These are phyloP conservation scores for Lanistes nyassanus DNA, from an alignment of 1,140 invertebrate species.

Conservation along the genomic window DNA sequence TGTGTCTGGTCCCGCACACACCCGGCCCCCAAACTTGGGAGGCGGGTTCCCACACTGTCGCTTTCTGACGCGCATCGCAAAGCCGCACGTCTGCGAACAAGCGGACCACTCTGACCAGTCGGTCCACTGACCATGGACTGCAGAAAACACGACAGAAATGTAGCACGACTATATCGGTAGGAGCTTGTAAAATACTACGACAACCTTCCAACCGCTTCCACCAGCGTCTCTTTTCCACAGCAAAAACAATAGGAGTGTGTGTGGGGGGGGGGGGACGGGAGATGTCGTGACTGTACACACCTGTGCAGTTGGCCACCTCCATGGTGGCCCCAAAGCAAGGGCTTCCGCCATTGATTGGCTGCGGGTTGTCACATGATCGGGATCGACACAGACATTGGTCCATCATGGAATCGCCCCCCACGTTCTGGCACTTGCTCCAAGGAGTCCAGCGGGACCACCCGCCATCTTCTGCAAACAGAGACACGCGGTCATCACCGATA, in stretches of 20 bases:
- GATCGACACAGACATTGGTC: slow-evolving; percentile 75
- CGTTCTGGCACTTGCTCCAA: slow-evolving; percentile 69
- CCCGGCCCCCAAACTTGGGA: slow-evolving; percentile 59
- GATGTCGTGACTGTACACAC: slow-evolving; percentile 36
- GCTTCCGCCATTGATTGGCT: slow-evolving; percentile 51
- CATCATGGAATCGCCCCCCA: slow-evolving; percentile 57
- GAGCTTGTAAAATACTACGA: neutral
- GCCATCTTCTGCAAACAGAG: slow-evolving; percentile 75
- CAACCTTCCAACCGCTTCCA: neutral
- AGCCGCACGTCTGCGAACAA: slow-evolving; percentile 61
- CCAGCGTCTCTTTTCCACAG: neutral
- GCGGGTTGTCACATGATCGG: slow-evolving; percentile 60
- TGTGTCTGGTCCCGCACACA: slow-evolving; percentile 51
- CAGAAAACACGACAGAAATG: slow-evolving; percentile 22
- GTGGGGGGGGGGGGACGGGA: no score
- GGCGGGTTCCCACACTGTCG: slow-evolving; percentile 61
- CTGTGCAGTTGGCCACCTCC: slow-evolving; percentile 70
- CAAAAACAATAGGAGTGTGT: no score
- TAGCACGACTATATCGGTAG: neutral
- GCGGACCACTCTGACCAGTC: slow-evolving; percentile 61
- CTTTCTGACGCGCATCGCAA: slow-evolving; percentile 41
- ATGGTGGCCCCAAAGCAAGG: slow-evolving; percentile 59
- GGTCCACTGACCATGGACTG: slow-evolving; percentile 64
- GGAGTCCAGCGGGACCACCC: slow-evolving; percentile 74
- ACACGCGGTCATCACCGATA: no score